Evolutionary conservation across 2,888 invertebrate species (phyloP), one percentile per base, ranked within the genome.

Genomic region (Erannis defoliaria): DNA sequence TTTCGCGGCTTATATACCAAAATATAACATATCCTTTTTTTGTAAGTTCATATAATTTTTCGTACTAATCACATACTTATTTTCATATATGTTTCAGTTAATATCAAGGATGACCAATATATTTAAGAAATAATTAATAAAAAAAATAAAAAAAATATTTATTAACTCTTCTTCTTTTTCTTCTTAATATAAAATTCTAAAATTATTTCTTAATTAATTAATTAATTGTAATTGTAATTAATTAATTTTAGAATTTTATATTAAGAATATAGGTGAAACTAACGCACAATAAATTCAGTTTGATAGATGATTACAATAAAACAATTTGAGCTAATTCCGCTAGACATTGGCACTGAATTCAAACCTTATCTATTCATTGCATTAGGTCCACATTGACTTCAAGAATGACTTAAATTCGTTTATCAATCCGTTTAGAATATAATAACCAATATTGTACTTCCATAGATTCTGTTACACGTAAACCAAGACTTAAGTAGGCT

Each of bases 271-370:
- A 14, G 6, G 23, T n/a, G 43, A 45, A 16, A 26, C 42, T 42
- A 5, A 12, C 37, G 26, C 16, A 42, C 16, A 38, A 21, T 14
- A 16, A 42, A 50, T 35, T 14, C 49, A 35, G 31, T 26, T 43
- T 49, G 56, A 42, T n/a, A 35, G 21, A 42, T 49, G 23, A 50
- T 35, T 4, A 14, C 2, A 18, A 14, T 26, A 14, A 31, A 12
- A 18, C 3, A 46, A 42, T 29, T 57, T 49, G 56, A 57, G 42
- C 56, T 49, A 42, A 43, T 49, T 57, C 37, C 9, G 40, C 21
- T 56, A 55, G 14, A 29, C 3, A 40, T 57, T 57, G 56, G 56
- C 56, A 57, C 56, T 56, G 35, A 35, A 5, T 49, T 18, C 35
- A 57, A 50, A 50, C 31, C 18, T 35, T 18, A 50, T 50, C 19